Percentiles rank a stretch among this genome's conserved stretches.
Evolutionary conservation across 2,797 vertebrate species (phyloP).

Genomic region (Protonibea diacanthus): DNA sequence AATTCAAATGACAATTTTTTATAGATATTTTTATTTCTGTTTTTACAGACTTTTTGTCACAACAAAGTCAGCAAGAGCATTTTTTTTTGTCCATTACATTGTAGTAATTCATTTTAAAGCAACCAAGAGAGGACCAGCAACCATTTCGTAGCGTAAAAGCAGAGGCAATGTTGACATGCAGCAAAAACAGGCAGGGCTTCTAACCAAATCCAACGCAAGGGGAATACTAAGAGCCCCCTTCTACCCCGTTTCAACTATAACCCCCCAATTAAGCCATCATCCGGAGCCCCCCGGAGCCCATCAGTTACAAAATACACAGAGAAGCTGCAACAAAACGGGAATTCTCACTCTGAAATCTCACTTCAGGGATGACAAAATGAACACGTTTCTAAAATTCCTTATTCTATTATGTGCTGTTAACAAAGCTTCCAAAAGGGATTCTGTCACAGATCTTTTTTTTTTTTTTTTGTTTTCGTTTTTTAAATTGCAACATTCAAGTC

Average conservation of each 20-base stretch:
- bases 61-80: constrained; percentile 85
- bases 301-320: constrained; percentile 65
- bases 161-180: constrained; percentile 84
- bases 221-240: constrained; percentile 38
- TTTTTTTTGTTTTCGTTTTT: no score
- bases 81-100: constrained; percentile 73
- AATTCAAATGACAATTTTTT: constrained; percentile 35
- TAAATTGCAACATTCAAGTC: constrained; percentile 77
- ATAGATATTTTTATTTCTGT: constrained; percentile 74
- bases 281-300: constrained; percentile 41
- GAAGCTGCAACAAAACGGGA: constrained; percentile 51
- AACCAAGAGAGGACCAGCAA: constrained; percentile 72
- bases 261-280: constrained; percentile 40
- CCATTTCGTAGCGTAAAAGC: constrained; percentile 75
- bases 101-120: constrained; percentile 76
- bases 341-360: constrained; percentile 52
- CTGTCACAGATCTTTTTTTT: constrained; percentile 34
- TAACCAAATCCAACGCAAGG: constrained; percentile 68
- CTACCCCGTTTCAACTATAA: constrained; percentile 48
- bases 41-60: constrained; percentile 86
- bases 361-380: constrained; percentile 47
- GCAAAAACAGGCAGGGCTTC: constrained; percentile 71
- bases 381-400: constrained; percentile 55
- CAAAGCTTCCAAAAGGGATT: constrained; percentile 45
- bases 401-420: constrained; percentile 53